Conservation (phyloP, 2,888 invertebrate genomes). For the Ormyrus labotus region DNA sequence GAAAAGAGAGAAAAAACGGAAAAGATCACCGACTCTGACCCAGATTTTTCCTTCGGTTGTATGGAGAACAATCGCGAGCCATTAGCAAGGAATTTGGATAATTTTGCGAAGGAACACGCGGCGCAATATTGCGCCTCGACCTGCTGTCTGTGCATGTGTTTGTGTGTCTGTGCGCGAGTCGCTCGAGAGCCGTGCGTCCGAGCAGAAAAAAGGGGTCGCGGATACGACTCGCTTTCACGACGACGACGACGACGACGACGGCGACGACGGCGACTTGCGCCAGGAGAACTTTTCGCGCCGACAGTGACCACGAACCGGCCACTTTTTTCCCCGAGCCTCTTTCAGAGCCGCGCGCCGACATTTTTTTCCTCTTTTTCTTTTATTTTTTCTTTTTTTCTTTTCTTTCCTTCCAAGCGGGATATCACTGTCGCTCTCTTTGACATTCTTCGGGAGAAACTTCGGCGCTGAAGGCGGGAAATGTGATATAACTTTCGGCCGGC, state of each 20-base stretch:
- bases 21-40: neutral
- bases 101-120: conserved; percentile 21
- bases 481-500: too few relatives aligned
- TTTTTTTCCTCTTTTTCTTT: too few relatives aligned
- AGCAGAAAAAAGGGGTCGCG: conserved; percentile 51
- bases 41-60: conserved; percentile 2
- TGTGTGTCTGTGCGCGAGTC: neutral
- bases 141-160: neutral
- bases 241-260: neutral
- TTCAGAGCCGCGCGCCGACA: too few relatives aligned
- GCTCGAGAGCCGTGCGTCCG: conserved; percentile 11
- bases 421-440: too few relatives aligned
- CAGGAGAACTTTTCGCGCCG: too few relatives aligned
- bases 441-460: too few relatives aligned
- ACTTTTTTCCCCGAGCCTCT: too few relatives aligned
- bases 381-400: too few relatives aligned
- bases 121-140: neutral
- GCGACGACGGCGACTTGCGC: neutral
- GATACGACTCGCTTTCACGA: conserved; percentile 50
- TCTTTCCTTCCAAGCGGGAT: too few relatives aligned
- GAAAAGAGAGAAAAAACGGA: neutral
- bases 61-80: conserved; percentile 3
- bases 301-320: too few relatives aligned
- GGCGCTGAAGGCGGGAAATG: too few relatives aligned
- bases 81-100: conserved; percentile 30